Evolutionary conservation across 2,888 invertebrate species (phyloP), one percentile per base, ranked within the genome.

Genomic region (Ophion costatus): DNA sequence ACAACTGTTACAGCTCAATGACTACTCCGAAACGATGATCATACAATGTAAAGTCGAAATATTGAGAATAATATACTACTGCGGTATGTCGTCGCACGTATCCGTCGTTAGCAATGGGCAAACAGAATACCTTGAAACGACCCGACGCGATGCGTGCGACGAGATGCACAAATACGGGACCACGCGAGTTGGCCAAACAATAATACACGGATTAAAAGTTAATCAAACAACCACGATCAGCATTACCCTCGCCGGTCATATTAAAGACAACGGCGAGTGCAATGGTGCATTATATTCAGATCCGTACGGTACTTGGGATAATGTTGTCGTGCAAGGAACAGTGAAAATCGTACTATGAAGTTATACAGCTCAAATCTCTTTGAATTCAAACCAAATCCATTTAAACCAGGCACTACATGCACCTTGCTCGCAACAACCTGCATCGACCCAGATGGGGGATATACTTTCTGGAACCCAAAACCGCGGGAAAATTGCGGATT

Each of bases 401-500:
- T n/a, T 71, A 33, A 29, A 33, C 57, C 70, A 57, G 70, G 70
- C n/a, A 45, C 42, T 22, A 45, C 29, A 11, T 71, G 51, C 17
- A n/a, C 20, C 5, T 42, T 66, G n/a, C 10, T 29, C 17, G 10
- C 33, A 24, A n/a, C 29, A 29, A 24, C 17, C 7, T 66, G 66
- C 14, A 38, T n/a, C n/a, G 70, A 57, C 20, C 57, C 70, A n/a
- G 56, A 71, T n/a, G 70, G 70, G 9, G 70, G 57, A 11, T 24
- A 77, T 22, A 73, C 70, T 0, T 82, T 61, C 20, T 87, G 83
- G 83, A 51, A 57, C 11, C 6, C 63, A 45, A 64, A 56, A 22
- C 79, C 79, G 1, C 63, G 38, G 2, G 80, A 81, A 6, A 57
- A 66, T 38, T 84, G 85, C 63, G 56, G 20, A 38, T 74, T 82